Conservation (phyloP, 2,113 vertebrate species). For the Marmota flaviventris region DNA sequence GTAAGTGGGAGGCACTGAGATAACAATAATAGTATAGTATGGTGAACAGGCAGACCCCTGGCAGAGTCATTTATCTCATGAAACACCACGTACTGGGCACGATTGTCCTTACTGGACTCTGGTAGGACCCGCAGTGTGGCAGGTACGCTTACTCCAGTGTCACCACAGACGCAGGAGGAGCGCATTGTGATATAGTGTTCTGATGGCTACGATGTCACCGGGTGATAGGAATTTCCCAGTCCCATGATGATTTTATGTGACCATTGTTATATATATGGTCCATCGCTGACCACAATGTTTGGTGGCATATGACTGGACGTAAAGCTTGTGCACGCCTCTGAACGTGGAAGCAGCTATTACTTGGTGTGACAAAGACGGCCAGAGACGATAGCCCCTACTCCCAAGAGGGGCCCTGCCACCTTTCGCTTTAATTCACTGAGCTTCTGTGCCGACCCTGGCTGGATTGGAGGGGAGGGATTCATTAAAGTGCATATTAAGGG, state of each 20-base stretch:
- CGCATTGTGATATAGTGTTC: background rate
- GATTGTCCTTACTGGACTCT: background rate
- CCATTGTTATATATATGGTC: background rate
- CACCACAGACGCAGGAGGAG: background rate
- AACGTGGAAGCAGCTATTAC: background rate
- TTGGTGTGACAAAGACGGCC: rapidly evolving
- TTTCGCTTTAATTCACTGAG: background rate
- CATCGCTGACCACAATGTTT: background rate
- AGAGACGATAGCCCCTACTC: background rate
- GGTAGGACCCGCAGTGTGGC: background rate
- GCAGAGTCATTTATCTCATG: too few species aligned
- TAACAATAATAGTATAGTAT: rapidly evolving
- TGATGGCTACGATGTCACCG: background rate
- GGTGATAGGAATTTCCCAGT: background rate
- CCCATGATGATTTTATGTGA: rapidly evolving
- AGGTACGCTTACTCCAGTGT: background rate
- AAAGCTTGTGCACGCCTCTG: background rate
- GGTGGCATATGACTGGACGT: background rate
- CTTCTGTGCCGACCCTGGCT: background rate
- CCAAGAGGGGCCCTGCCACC: background rate
- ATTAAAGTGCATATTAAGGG: background rate
- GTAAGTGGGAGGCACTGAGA: background rate
- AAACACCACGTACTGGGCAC: rapidly evolving
- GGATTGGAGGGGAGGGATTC: background rate
- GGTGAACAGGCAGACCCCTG: background rate